phyloP scores from a whole-genome alignment of 2,113 vertebrate species.

The Phyllopteryx taeniolatus region DNA sequence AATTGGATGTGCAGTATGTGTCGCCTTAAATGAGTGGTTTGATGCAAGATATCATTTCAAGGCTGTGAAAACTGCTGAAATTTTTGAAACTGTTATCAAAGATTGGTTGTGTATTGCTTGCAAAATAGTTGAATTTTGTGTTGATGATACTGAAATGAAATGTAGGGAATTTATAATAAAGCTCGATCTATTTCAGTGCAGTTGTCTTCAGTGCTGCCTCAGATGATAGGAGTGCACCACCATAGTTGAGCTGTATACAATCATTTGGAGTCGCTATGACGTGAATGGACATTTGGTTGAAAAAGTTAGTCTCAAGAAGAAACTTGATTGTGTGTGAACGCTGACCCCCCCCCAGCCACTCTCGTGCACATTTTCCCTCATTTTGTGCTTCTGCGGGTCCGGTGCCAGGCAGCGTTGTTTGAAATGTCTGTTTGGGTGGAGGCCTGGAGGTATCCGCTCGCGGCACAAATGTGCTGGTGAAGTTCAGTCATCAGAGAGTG shows the following conservation, averaged over 20 bases:
- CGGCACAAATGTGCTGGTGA: slow-evolving; percentile 26
- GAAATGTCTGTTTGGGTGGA: slow-evolving; percentile 34
- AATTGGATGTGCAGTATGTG: too few species aligned
- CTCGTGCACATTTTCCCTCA: not conserved
- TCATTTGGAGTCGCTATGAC: not conserved
- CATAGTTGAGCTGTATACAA: not conserved
- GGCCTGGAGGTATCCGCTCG: slow-evolving; percentile 23
- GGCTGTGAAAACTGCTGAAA: too few species aligned
- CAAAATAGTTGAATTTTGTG: too few species aligned
- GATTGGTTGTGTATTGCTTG: too few species aligned
- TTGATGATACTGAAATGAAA: too few species aligned
- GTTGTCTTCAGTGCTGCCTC: too few species aligned
- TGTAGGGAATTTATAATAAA: too few species aligned
- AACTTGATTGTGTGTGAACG: not conserved
- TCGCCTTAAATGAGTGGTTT: too few species aligned
- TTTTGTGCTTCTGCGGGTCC: slow-evolving; percentile 17
- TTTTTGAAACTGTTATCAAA: too few species aligned
- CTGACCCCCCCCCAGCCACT: not conserved
- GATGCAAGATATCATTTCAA: too few species aligned
- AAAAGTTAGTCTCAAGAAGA: not conserved
- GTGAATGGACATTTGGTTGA: not conserved
- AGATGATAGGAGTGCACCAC: not conserved
- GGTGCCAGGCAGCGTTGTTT: slow-evolving; percentile 32
- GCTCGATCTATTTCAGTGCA: too few species aligned
- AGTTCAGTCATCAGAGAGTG: slow-evolving; percentile 41